Evolutionary conservation across 2,888 invertebrate genomes (phyloP).

Genomic region (Xanthostigma xanthostigma): DNA sequence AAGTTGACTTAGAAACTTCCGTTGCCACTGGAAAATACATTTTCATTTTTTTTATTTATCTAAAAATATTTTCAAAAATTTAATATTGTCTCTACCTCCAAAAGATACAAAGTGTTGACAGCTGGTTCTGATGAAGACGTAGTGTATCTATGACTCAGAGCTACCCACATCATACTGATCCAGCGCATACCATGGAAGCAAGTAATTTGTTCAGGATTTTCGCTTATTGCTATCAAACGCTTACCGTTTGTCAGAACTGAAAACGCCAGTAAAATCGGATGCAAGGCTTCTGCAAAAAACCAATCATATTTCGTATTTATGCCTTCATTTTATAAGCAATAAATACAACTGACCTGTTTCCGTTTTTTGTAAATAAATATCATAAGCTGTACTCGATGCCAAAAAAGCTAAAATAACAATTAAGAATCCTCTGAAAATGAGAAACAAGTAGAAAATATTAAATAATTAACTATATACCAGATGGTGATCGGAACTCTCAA

Average conservation of each 20-base stretch:
- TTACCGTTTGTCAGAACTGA: slow-evolving; percentile 30
- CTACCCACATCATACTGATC: slow-evolving; percentile 33
- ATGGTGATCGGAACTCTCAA: too few relatives aligned
- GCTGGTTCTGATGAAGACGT: slow-evolving; percentile 12
- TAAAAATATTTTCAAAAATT: too few relatives aligned
- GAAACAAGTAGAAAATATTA: too few relatives aligned
- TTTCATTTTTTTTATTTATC: slow-evolving; percentile 5
- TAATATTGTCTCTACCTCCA: slow-evolving; percentile 3
- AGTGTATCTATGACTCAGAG: slow-evolving; percentile 28
- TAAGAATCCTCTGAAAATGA: not conserved
- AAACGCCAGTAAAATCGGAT: slow-evolving; percentile 19
- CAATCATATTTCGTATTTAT: not conserved
- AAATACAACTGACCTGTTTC: slow-evolving; percentile 10
- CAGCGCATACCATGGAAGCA: slow-evolving; percentile 32
- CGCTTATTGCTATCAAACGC: slow-evolving; percentile 25
- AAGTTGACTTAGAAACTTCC: slow-evolving; percentile 13
- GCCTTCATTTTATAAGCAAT: too few relatives aligned
- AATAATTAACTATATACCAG: too few relatives aligned
- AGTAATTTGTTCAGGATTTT: slow-evolving; percentile 24
- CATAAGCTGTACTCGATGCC: slow-evolving; percentile 13
- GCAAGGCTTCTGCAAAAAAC: slow-evolving; percentile 10
- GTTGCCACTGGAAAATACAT: slow-evolving; percentile 22
- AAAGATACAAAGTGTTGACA: slow-evolving; percentile 10
- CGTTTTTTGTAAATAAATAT: slow-evolving; percentile 9
- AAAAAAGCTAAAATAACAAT: slow-evolving; percentile 5